Percentiles rank a stretch among this genome's conserved stretches.
Evolutionary conservation across 1,140 invertebrate genomes (phyloP).

Genomic region (Holotrichia oblita): DNA sequence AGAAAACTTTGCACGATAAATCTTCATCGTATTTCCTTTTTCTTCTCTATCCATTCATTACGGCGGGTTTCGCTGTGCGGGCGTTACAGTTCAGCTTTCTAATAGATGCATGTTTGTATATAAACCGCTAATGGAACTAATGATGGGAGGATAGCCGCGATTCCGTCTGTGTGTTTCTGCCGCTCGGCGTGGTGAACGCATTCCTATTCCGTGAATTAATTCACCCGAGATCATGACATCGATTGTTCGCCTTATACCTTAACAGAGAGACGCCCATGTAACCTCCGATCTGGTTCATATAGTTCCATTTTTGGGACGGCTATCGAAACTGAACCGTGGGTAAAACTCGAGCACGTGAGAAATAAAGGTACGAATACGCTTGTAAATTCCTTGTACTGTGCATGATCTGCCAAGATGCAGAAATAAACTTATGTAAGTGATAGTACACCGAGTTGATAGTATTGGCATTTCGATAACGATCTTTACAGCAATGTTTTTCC

Average conservation of each 20-base stretch:
- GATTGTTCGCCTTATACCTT: neutral
- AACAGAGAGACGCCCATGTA: neutral
- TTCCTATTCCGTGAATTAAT: neutral
- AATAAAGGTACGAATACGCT: neutral
- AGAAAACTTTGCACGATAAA: neutral
- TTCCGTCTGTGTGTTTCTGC: neutral
- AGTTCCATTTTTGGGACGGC: neutral
- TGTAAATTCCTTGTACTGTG: no score
- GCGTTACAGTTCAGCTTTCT: conserved; percentile 11
- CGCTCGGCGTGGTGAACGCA: conserved; percentile 3
- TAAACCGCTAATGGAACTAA: conserved; percentile 1
- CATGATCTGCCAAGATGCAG: no score
- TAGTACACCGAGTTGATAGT: no score
- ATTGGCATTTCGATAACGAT: no score
- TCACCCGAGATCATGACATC: conserved; percentile 2
- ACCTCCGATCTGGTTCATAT: conserved; percentile 6
- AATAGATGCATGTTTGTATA: conserved; percentile 3
- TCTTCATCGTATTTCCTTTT: neutral
- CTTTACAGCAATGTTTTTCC: no score
- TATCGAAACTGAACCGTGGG: conserved; percentile 8
- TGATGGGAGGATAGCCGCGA: neutral
- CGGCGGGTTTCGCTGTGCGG: neutral
- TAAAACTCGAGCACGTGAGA: conserved; percentile 9
- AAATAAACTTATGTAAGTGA: no score
- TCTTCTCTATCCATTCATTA: neutral